Conservation (phyloP, 2,888 invertebrate species). For the Rapana venosa region DNA sequence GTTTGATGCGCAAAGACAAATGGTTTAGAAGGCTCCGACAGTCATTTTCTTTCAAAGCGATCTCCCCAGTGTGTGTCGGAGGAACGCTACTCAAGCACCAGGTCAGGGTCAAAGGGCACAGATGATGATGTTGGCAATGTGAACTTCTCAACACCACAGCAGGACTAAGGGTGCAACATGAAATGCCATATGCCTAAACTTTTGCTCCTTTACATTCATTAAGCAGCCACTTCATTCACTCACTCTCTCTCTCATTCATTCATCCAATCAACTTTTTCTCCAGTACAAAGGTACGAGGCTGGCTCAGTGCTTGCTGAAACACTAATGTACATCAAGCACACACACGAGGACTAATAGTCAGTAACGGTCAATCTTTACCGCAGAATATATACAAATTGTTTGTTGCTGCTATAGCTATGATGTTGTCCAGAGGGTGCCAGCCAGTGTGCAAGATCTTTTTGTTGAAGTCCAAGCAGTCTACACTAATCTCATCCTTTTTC, state of each 20-base stretch:
- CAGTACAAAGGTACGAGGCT: not conserved
- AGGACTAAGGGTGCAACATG: conserved; percentile 11
- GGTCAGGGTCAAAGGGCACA: conserved; percentile 10
- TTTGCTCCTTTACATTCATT: not conserved
- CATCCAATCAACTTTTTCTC: not conserved
- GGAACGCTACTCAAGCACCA: conserved; percentile 14
- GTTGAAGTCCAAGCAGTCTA: conserved; percentile 99
- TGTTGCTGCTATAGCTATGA: conserved; percentile 98
- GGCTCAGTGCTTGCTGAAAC: conserved; percentile 5
- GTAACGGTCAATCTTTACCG: conserved; percentile 73
- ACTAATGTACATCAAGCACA: conserved; percentile 3
- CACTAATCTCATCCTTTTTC: conserved; percentile 87
- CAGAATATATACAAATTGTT: conserved; percentile 92
- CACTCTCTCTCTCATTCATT: not conserved
- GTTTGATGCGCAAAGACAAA: conserved; percentile 8
- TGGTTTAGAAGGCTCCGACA: not conserved
- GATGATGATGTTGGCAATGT: conserved; percentile 10
- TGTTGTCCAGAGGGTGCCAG: conserved; percentile 99
- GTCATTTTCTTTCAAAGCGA: not conserved
- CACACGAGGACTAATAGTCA: conserved; percentile 27
- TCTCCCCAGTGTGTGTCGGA: not conserved
- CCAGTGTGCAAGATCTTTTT: conserved; percentile 99
- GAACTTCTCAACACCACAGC: conserved; percentile 9
- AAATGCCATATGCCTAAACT: not conserved
- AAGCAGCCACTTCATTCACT: not conserved